Evolutionary conservation across 2,888 invertebrate genomes (phyloP), one percentile per base, ranked within the genome.

Genomic region (Andrena marginata): DNA sequence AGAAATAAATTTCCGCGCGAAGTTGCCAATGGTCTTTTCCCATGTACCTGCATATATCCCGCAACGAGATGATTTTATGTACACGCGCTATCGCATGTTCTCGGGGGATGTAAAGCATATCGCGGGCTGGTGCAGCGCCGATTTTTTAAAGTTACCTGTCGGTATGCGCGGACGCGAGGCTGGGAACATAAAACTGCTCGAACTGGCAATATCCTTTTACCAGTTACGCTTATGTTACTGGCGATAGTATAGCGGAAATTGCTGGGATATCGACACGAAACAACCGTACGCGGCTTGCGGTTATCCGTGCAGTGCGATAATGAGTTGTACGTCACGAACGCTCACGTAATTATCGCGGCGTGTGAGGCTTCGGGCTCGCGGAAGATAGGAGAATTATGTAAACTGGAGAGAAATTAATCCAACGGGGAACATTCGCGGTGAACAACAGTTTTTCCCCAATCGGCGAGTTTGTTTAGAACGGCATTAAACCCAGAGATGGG

Each of bases 171-270:
- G 5, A 2, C 42, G n/a, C 33, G 31, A 4, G 0, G 2, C 2
- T 48, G 13, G 26, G 35, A 73, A 73, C 10, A 51, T 64, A 56
- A 71, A 60, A 23, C 49, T 29, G 29, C 31, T 51, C 29, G 26
- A 49, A 23, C n/a, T 20, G 35, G 49, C 35, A 54, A 42, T 73
- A 81, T 80, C 59, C 68, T 76, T 71, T 80, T 72, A 62, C 49
- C 76, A 60, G 42, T 16, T 23, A 54, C 29, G 35, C 51, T 63
- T 23, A 10, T 29, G 62, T 51, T 64, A 35, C 35, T 49, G 64
- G 60, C 73, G 68, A 78, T 78, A 70, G 42, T 23, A 42, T 60
- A 60, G 26, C 63, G 54, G 78, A 85, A 86, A 82, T 86, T 86
- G 54, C 75, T 26, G 54, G 29, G 72, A 74, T 77, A 80, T 86